phyloP scores from a whole-genome alignment of 2,888 invertebrate species.

The Neoitamus cyanurus region DNA sequence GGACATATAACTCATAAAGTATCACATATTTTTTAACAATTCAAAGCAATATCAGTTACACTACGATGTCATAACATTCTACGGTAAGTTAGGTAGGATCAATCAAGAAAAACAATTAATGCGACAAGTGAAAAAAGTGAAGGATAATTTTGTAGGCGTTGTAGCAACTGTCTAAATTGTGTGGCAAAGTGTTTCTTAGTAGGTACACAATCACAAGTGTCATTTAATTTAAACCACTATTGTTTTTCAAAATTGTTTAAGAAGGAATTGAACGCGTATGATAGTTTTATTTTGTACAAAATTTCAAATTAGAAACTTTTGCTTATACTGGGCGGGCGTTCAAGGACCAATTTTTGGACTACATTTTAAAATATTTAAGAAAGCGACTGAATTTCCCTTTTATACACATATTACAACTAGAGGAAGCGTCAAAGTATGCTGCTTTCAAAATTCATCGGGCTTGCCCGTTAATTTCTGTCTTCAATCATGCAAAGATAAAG shows the following conservation, averaged over 20 bases:
- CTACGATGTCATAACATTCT: background rate
- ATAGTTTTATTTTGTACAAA: background rate
- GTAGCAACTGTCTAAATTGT: background rate
- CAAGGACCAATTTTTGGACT: background rate
- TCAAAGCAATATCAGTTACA: background rate
- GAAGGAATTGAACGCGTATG: background rate
- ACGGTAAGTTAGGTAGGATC: background rate
- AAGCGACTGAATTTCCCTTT: background rate
- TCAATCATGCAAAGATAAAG: background rate
- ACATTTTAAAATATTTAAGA: background rate
- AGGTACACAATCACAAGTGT: background rate
- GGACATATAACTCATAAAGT: background rate
- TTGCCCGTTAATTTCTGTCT: background rate
- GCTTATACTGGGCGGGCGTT: background rate
- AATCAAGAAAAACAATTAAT: background rate
- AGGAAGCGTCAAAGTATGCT: background rate
- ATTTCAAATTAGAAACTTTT: background rate
- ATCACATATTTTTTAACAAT: background rate
- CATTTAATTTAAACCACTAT: background rate
- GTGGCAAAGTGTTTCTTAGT: background rate
- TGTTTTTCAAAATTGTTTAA: background rate
- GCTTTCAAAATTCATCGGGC: background rate
- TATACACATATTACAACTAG: background rate
- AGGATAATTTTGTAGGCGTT: background rate
- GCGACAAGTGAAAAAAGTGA: background rate